These are phyloP conservation scores for Cistogaster globosa DNA, from an alignment of 2,888 invertebrate species.

Conservation along the genomic window DNA sequence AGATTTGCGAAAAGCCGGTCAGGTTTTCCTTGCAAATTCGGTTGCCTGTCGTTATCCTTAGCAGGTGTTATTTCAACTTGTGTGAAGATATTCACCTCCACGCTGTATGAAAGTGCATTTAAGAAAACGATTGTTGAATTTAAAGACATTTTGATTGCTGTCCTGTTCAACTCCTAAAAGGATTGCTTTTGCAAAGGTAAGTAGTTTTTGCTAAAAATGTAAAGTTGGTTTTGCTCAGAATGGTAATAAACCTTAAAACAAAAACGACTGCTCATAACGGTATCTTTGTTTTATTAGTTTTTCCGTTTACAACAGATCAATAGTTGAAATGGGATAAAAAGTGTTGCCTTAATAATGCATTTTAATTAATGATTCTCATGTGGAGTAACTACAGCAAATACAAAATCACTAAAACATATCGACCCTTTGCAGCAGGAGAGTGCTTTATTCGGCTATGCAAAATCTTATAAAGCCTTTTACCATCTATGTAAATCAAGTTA, in stretches of 20 bases:
- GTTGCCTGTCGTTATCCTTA: conserved; percentile 60
- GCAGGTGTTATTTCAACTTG: conserved; percentile 53
- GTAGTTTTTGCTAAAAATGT: background rate
- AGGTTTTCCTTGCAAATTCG: conserved; percentile 51
- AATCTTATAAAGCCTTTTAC: no score
- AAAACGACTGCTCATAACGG: no score
- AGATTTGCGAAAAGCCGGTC: conserved; percentile 67
- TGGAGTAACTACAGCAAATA: no score
- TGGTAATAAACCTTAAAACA: no score
- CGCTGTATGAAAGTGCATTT: conserved; percentile 23
- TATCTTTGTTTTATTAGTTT: background rate
- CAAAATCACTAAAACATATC: no score
- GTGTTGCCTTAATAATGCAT: no score
- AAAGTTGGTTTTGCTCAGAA: background rate
- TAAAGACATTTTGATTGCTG: background rate
- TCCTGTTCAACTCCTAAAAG: background rate
- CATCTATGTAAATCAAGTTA: no score
- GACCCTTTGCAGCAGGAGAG: no score
- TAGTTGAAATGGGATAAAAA: no score
- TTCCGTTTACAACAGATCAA: no score
- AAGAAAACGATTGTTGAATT: conserved; percentile 11
- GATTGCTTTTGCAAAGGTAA: conserved; percentile 34
- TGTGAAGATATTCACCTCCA: background rate
- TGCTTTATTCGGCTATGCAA: no score
- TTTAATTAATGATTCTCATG: no score